Evolutionary conservation across 2,797 vertebrate species (phyloP).

Genomic region (Alcedo quadribrachys): DNA sequence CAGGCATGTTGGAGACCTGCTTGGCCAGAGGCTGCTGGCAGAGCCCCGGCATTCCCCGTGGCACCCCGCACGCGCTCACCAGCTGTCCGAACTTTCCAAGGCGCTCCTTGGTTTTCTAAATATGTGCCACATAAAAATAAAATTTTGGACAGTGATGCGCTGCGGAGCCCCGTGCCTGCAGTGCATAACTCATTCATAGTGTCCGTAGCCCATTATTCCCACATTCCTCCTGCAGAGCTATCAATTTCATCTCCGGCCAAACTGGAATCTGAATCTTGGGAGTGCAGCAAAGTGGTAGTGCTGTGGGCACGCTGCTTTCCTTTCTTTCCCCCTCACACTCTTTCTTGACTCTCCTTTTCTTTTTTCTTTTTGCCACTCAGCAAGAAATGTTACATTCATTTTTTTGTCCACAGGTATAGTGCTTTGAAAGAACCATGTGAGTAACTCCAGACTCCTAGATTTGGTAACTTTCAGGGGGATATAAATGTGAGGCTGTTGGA

Average conservation of each 20-base stretch:
- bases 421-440: not conserved
- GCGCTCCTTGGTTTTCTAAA: slow-evolving; percentile 77
- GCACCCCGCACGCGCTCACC: slow-evolving; percentile 49
- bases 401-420: not conserved
- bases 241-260: slow-evolving; percentile 29
- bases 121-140: slow-evolving; percentile 78
- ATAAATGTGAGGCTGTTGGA: not conserved
- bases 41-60: slow-evolving; percentile 62
- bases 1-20: slow-evolving; percentile 40
- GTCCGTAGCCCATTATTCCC: slow-evolving; percentile 36
- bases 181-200: slow-evolving; percentile 65
- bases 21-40: slow-evolving; percentile 36
- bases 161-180: slow-evolving; percentile 38
- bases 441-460: not conserved
- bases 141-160: slow-evolving; percentile 48
- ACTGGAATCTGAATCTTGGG: slow-evolving; percentile 47
- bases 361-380: no score
- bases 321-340: fast-evolving
- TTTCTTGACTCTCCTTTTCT: not conserved
- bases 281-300: not conserved
- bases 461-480: not conserved
- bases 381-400: not conserved
- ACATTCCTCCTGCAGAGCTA: slow-evolving; percentile 50
- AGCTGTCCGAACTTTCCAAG: slow-evolving; percentile 78
- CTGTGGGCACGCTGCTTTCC: not conserved